Evolutionary conservation across 23 tunicate genomes (phyloP).

Genomic region (Styela plicata): DNA sequence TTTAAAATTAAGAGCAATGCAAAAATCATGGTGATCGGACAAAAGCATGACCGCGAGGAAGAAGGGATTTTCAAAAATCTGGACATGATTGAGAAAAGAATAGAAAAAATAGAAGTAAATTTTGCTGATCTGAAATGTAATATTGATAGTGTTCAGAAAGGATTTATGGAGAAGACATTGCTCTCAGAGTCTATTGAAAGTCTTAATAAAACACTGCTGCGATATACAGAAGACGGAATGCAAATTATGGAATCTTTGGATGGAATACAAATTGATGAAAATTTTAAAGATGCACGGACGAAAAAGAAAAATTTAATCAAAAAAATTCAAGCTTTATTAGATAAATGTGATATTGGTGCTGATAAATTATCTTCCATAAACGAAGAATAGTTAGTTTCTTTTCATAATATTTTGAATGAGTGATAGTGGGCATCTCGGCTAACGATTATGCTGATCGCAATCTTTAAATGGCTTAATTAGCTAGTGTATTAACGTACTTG

Average conservation of each 20-base stretch:
- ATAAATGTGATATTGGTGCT: conserved; percentile 39
- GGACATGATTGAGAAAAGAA: conserved; percentile 26
- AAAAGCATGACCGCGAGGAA: conserved; percentile 49
- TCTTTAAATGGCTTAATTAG: too few species aligned
- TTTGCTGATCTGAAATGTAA: conserved; percentile 12
- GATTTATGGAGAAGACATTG: conserved; percentile 35
- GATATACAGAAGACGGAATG: conserved; percentile 24
- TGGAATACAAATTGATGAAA: conserved; percentile 26
- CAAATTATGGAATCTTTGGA: conserved; percentile 48
- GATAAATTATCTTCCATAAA: conserved; percentile 11
- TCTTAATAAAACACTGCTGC: conserved; percentile 20
- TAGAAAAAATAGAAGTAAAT: neutral
- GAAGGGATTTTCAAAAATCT: conserved; percentile 37
- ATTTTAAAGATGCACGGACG: conserved; percentile 39
- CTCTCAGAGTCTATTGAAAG: conserved; percentile 29
- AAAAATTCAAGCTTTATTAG: conserved; percentile 32
- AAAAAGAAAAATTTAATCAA: conserved; percentile 43
- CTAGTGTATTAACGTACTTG: too few species aligned
- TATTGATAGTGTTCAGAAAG: conserved; percentile 36
- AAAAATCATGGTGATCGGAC: conserved; percentile 63
- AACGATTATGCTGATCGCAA: too few species aligned
- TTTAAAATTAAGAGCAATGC: conserved; percentile 33
- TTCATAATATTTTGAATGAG: too few species aligned
- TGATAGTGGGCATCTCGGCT: too few species aligned
- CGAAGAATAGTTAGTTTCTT: too few species aligned